Base-by-base conservation (phyloP, 2,888 invertebrate species). In the Holacanthella duospinosa region DNA sequence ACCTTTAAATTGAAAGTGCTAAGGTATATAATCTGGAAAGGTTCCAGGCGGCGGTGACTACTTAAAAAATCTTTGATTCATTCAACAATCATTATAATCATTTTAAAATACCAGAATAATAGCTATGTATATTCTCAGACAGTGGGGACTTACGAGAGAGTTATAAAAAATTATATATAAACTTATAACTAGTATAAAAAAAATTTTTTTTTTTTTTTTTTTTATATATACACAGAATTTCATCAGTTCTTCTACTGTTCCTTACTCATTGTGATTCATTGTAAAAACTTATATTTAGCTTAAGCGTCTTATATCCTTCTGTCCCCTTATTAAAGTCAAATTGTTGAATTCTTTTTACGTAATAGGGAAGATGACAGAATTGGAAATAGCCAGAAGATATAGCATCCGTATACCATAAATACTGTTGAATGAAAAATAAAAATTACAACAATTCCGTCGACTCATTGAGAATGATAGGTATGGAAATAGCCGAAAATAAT, bases 401-500 rank as follows among this genome's bases (percentile, higher is more conserved):
- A n/a, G n/a, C n/a, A n/a, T n/a, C 36, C 21, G 4, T 53, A 16
- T 36, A 21, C 4, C 16, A 48, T 48, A 21, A 9, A 48, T n/a
- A 21, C 19, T 48, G n/a, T 36, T 64, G 59, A 66, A 65, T 61
- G 64, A 55, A 62, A 65, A 64, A 48, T 48, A 48, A 48, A 21
- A 48, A 48, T 9, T 9, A 48, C 4, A 36, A 36, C 6, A 24
- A 28, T 68, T 68, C 59, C 62, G 70, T 69, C 64, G 68, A 71
- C 69, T 71, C 69, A 71, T 68, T 64, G 64, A 66, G 68, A 68
- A 69, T 70, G 70, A 72, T 69, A 65, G 69, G 64, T 65, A 59
- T 55, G 64, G 58, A 69, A 68, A 68, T 63, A 55, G 63, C 65
- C 54, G 62, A 70, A 67, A 67, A 70, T 69, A 64, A 69, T 67